phyloP scores from a whole-genome alignment of 2,113 vertebrate genomes.

The Solea senegalensis region DNA sequence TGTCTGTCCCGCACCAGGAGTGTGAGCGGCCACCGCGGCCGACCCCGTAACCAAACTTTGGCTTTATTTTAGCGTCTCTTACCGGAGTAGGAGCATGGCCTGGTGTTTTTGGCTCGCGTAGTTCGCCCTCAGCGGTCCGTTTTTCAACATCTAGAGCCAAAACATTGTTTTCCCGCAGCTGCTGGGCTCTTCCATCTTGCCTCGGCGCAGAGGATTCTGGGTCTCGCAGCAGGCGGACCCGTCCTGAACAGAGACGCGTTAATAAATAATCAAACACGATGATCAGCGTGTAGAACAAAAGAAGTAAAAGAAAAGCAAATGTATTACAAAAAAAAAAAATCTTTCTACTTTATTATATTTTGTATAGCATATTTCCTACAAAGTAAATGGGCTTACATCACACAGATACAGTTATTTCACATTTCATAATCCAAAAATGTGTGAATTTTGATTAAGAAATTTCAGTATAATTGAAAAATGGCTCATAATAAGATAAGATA shows the following conservation, averaged over 20 bases:
- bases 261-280: background rate
- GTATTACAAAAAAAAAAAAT: background rate
- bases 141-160: conserved; percentile 76
- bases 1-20: conserved; percentile 53
- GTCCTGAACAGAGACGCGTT: conserved; percentile 57
- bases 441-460: too few relatives aligned
- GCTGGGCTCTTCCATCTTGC: conserved; percentile 85
- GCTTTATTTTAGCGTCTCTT: conserved; percentile 31
- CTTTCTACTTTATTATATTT: too few relatives aligned
- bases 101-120: conserved; percentile 39
- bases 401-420: too few relatives aligned
- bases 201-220: conserved; percentile 83
- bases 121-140: conserved; percentile 53
- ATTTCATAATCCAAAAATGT: too few relatives aligned
- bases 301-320: background rate
- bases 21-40: background rate
- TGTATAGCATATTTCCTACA: too few relatives aligned
- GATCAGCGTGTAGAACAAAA: background rate
- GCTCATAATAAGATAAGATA: too few relatives aligned
- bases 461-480: too few relatives aligned
- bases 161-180: conserved; percentile 85
- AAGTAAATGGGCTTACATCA: too few relatives aligned
- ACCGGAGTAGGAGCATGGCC: conserved; percentile 80
- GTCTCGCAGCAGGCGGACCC: conserved; percentile 68
- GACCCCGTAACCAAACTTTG: background rate